Evolutionary conservation across 2,113 vertebrate genomes (phyloP), one percentile per base, ranked within the genome.

Genomic region (Mola mola): DNA sequence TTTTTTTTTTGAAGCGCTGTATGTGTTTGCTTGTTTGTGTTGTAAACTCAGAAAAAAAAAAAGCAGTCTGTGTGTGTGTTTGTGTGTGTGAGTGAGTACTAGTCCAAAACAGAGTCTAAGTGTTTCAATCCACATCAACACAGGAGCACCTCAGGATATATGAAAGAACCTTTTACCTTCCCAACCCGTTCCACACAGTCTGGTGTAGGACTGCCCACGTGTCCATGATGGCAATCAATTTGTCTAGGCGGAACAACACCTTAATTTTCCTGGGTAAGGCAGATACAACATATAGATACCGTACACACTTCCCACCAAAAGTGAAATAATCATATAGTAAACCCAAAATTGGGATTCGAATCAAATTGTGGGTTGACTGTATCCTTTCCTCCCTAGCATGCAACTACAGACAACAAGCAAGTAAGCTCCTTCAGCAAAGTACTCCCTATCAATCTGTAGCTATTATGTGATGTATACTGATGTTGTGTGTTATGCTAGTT

Each of bases 101-200:
- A 22, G 36, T 47, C 6, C 31, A 58, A 63, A 60, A 60, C 57
- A 65, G 65, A 75, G 63, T 58, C 66, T 38, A 60, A 80, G 66
- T 77, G 66, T 79, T 72, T 71, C 33, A 41, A 40, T 64, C 40
- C 67, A n/a, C n/a, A n/a, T n/a, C 38, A 15, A 53, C 63, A 79
- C 81, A 79, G 72, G 19, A 71, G 58, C 55, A 60, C 53, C 74
- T 76, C 63, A 79, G 82, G 66, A 52, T 75, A 47, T 37, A 61
- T 87, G 75, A 87, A 86, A 83, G 67, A 55, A 26, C 59, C 79
- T 75, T 82, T 75, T 48, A 72, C 69, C 34, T 57, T 43, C 49
- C 41, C 56, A 21, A 8, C 6, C 36, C 17, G 13, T 37, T 80
- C 63, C 51, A 47, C 37, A 29, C 25, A 55, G 22, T 16, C 38